phyloP scores from a whole-genome alignment of 2,797 vertebrate genomes.

The Mus minutoides region DNA sequence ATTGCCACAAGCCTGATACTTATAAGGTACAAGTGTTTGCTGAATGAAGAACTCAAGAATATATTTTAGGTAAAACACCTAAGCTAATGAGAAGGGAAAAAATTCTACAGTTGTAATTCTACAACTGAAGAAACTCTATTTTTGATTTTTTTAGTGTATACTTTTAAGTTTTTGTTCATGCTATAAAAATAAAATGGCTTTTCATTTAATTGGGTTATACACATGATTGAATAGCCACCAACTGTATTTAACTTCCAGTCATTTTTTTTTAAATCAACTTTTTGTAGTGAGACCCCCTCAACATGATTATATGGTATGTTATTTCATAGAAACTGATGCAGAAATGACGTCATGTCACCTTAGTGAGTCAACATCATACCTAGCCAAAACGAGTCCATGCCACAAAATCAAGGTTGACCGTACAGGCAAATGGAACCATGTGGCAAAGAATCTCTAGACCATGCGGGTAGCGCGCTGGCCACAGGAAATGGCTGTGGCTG shows the following conservation, averaged over 20 bases:
- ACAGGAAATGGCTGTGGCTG: conserved; percentile 45
- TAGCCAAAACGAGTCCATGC: background rate
- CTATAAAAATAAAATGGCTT: conserved; percentile 12
- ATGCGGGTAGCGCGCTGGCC: background rate
- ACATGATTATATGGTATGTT: background rate
- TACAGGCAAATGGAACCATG: background rate
- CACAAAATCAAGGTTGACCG: background rate
- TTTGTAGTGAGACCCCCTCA: background rate
- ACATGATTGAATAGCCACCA: background rate
- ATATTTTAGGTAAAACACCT: background rate
- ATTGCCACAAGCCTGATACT: background rate
- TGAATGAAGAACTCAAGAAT: background rate
- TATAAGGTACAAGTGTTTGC: background rate
- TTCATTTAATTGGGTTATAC: background rate
- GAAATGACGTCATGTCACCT: background rate
- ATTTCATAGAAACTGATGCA: background rate
- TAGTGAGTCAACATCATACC: background rate
- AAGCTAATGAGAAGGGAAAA: background rate
- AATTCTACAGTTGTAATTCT: background rate
- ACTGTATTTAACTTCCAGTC: conserved; percentile 14
- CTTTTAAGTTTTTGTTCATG: conserved; percentile 36
- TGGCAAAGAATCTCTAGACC: background rate
- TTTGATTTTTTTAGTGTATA: background rate
- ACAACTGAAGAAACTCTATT: background rate
- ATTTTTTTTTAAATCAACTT: conserved; percentile 8